phyloP scores from a whole-genome alignment of 2,113 vertebrate genomes.

The Bostrychus sinensis region DNA sequence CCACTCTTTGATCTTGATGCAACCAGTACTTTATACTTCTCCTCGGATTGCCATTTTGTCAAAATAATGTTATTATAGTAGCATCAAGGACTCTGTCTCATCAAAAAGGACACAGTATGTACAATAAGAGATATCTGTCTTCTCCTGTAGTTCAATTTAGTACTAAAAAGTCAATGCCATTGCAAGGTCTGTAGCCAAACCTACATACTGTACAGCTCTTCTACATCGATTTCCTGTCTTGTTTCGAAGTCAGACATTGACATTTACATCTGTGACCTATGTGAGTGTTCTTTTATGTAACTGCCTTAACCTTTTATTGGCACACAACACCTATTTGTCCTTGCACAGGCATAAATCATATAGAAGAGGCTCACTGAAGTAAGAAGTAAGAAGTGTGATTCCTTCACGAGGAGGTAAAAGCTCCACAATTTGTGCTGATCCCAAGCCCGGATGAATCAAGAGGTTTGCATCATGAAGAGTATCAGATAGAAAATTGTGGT shows the following conservation, averaged over 20 bases:
- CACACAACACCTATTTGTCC: neutral
- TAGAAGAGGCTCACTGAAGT: no score
- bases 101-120: neutral
- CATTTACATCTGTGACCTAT: constrained; percentile 6
- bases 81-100: neutral
- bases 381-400: no score
- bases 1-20: neutral
- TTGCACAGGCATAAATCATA: neutral
- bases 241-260: constrained; percentile 4
- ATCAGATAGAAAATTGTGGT: no score
- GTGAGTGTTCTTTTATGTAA: neutral
- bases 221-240: neutral
- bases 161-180: neutral
- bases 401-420: no score
- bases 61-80: neutral
- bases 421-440: no score
- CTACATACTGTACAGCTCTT: neutral
- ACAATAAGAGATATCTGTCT: neutral
- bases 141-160: neutral
- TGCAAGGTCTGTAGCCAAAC: neutral
- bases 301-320: constrained; percentile 1
- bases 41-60: neutral
- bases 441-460: no score
- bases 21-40: neutral
- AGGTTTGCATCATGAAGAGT: no score